phyloP scores from a whole-genome alignment of 2,113 vertebrate species.

The Cochlearius cochlearius region DNA sequence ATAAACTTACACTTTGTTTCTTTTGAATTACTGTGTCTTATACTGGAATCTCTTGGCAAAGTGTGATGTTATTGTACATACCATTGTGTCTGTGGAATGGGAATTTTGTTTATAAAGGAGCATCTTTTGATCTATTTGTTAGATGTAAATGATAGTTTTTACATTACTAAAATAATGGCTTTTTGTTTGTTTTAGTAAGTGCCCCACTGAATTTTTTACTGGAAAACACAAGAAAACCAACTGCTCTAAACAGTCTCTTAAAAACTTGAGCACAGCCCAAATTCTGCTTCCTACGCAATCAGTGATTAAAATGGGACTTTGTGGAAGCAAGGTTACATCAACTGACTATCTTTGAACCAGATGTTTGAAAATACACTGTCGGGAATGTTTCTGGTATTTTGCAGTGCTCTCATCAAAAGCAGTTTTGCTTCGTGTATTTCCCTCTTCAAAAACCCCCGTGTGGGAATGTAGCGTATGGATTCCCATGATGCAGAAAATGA shows the following conservation, averaged over 20 bases:
- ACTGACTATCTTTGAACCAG: not conserved
- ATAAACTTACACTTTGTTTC: constrained; percentile 78
- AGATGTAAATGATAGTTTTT: not conserved
- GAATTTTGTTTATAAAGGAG: not conserved
- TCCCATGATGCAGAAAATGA: not conserved
- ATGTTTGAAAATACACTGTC: not conserved
- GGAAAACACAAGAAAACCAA: not conserved
- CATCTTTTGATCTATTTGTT: not conserved
- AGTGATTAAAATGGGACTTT: not conserved
- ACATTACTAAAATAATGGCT: not conserved
- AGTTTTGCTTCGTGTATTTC: not conserved
- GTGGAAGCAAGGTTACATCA: not conserved
- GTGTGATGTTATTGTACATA: not conserved
- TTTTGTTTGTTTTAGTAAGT: not conserved
- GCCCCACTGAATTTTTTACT: not conserved
- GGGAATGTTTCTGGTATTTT: not conserved
- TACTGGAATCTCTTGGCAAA: constrained; percentile 32
- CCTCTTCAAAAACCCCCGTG: not conserved
- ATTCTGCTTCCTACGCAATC: not conserved
- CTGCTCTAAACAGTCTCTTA: not conserved
- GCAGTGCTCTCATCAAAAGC: not conserved
- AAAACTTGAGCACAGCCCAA: not conserved
- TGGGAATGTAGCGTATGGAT: not conserved
- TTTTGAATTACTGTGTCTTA: constrained; percentile 59
- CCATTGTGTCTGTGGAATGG: not conserved